These are phyloP conservation scores for Mimumesa dahlbomi DNA, from an alignment of 2,888 invertebrate species.

Conservation along the genomic window DNA sequence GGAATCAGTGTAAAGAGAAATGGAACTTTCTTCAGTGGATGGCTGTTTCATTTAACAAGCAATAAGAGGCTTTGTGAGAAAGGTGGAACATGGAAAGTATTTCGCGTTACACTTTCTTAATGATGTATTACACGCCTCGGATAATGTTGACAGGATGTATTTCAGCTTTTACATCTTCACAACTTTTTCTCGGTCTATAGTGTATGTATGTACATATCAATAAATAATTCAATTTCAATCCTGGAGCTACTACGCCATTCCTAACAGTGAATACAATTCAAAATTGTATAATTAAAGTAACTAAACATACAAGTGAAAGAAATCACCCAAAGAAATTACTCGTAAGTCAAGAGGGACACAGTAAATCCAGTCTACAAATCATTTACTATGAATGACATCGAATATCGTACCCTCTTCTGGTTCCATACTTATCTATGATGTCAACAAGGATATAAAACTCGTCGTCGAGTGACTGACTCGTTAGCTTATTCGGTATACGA, in stretches of 20 bases:
- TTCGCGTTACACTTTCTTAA: constrained; percentile 28
- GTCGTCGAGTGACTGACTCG: background rate
- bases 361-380: background rate
- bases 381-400: background rate
- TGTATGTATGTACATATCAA: background rate
- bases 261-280: too few species aligned
- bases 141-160: background rate
- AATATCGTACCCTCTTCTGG: background rate
- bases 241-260: too few species aligned
- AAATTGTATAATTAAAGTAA: too few species aligned
- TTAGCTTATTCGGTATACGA: background rate
- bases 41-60: background rate
- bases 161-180: too few species aligned
- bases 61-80: background rate
- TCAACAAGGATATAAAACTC: background rate
- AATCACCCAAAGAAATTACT: too few species aligned
- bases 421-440: background rate
- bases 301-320: too few species aligned
- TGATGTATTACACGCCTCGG: background rate
- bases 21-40: background rate
- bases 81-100: constrained; percentile 18
- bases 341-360: too few species aligned
- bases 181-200: background rate
- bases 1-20: background rate
- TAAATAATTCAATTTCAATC: too few species aligned